A percentile compares a stretch with the other conserved stretches of the same genome.
These are phyloP conservation scores for Dolichallabes microphthalmus DNA, from an alignment of 2,113 vertebrate species.

Conservation along the genomic window DNA sequence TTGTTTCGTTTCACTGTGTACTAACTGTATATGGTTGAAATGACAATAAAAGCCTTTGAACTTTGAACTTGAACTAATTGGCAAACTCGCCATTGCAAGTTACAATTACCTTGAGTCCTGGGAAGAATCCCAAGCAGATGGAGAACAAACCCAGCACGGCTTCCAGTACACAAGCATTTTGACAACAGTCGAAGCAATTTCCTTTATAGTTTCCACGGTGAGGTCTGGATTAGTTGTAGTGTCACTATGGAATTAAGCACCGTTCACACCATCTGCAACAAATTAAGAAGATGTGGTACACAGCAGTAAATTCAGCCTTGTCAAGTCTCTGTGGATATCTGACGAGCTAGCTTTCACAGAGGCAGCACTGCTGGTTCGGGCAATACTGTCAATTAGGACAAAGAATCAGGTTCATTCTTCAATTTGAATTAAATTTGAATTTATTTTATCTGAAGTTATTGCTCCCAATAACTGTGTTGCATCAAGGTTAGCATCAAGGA, in stretches of 20 bases:
- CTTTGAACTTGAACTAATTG: neutral
- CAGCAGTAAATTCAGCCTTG: neutral
- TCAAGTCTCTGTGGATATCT: neutral
- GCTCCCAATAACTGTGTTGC: no score
- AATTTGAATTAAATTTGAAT: neutral
- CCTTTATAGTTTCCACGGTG: neutral
- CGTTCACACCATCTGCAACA: neutral
- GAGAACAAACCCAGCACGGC: neutral
- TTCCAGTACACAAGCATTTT: neutral
- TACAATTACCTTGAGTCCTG: neutral
- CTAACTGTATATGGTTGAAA: no score
- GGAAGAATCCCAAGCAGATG: neutral
- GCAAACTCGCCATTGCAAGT: neutral
- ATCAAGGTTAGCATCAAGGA: neutral
- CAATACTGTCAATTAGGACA: neutral
- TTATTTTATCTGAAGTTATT: no score
- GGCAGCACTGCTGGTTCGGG: neutral
- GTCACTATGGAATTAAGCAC: neutral
- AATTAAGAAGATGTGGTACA: conserved; percentile 3
- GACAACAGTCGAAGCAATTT: neutral
- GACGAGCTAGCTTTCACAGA: neutral
- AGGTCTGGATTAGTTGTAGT: conserved; percentile 1
- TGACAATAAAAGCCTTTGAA: no score
- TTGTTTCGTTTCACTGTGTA: no score
- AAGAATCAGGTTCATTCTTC: neutral